Percentiles rank a stretch among this genome's conserved stretches.
Evolutionary conservation across 64 coral and sea anemone genomes (phyloP).

Genomic region (Acropora tenuis): DNA sequence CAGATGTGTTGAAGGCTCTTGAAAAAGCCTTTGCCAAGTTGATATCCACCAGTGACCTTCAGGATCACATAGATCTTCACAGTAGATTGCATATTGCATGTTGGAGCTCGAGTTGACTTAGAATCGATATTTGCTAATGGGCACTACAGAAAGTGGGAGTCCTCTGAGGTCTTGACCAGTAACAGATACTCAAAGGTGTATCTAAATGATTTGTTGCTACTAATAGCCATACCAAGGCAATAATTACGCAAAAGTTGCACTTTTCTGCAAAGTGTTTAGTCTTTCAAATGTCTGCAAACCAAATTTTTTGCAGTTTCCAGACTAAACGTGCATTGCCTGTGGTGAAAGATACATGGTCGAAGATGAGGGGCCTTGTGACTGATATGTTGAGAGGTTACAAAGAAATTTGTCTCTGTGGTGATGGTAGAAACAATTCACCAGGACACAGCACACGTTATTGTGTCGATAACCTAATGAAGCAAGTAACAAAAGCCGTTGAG

Average conservation of each 20-base stretch:
- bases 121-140: constrained; percentile 23
- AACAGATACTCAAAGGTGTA: constrained; percentile 22
- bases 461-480: constrained; percentile 70
- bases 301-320: constrained; percentile 1
- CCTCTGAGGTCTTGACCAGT: constrained; percentile 15
- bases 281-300: neutral
- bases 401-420: constrained; percentile 26
- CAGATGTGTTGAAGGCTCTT: neutral
- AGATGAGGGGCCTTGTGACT: constrained; percentile 11
- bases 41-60: neutral
- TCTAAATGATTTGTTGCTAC: constrained; percentile 2
- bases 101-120: neutral
- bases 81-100: neutral
- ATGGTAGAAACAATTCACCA: constrained; percentile 68
- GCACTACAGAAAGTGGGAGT: constrained; percentile 37
- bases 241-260: constrained; percentile 32
- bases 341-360: neutral
- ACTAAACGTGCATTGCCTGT: constrained; percentile 29
- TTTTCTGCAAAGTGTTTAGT: constrained; percentile 20
- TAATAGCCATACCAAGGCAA: constrained; percentile 31
- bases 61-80: neutral
- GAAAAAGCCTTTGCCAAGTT: neutral
- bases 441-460: constrained; percentile 44
- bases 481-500: constrained; percentile 31
- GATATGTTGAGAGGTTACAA: neutral